phyloP scores from a whole-genome alignment of 2,888 invertebrate genomes.

The Temnothorax unifasciatus region DNA sequence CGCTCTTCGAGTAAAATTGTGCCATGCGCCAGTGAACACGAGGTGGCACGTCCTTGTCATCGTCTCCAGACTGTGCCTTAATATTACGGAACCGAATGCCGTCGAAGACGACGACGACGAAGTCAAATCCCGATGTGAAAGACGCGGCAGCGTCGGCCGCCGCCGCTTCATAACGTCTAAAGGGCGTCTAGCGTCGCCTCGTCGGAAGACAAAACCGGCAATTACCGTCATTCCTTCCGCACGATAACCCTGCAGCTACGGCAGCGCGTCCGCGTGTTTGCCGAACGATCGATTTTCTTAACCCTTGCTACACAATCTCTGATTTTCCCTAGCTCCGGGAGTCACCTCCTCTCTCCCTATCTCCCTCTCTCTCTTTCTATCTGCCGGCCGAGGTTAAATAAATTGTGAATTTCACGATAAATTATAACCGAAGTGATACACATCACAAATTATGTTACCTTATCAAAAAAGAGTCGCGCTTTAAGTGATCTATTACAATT shows the following conservation, averaged over 20 bases:
- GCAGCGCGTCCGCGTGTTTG: slow-evolving; percentile 55
- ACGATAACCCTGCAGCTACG: slow-evolving; percentile 52
- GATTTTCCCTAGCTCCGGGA: slow-evolving; percentile 13
- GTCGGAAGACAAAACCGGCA: slow-evolving; percentile 62
- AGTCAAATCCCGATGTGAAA: slow-evolving; percentile 58
- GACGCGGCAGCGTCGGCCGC: slow-evolving; percentile 21
- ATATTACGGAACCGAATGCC: slow-evolving; percentile 53
- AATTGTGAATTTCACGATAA: slow-evolving; percentile 61
- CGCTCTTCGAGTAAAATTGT: slow-evolving; percentile 62
- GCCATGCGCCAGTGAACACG: slow-evolving; percentile 65
- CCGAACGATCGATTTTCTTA: slow-evolving; percentile 62
- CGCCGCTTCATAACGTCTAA: slow-evolving; percentile 57
- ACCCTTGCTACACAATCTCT: slow-evolving; percentile 53
- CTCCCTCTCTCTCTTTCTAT: background rate
- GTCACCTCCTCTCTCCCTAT: background rate
- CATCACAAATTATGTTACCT: no score
- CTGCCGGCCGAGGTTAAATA: slow-evolving; percentile 54
- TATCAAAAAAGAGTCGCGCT: no score
- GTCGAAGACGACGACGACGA: slow-evolving; percentile 41
- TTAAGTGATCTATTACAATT: no score
- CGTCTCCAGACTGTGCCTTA: slow-evolving; percentile 50
- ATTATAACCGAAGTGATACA: no score
- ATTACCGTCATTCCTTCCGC: slow-evolving; percentile 62
- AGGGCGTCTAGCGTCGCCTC: slow-evolving; percentile 55
- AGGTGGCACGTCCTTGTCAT: slow-evolving; percentile 57